Percentiles rank a stretch among this genome's conserved stretches.
These are phyloP conservation scores for Sebastes diaconus DNA, from an alignment of 2,797 vertebrate species.

Conservation along the genomic window DNA sequence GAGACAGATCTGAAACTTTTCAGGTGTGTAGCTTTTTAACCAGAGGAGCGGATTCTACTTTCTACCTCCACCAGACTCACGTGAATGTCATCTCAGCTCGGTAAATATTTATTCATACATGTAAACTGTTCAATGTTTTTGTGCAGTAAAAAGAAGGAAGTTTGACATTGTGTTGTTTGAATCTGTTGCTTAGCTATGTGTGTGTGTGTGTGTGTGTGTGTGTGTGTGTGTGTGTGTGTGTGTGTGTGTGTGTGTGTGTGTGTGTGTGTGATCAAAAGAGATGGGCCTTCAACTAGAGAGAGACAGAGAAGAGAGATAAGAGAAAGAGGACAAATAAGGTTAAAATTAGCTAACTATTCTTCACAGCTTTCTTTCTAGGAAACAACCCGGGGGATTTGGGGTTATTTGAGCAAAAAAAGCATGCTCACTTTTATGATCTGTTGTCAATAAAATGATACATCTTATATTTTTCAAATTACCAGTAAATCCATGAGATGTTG, in stretches of 20 bases:
- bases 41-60: slow-evolving; percentile 1
- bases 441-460: background rate
- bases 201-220: background rate
- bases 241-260: background rate
- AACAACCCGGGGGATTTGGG: background rate
- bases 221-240: background rate
- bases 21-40: background rate
- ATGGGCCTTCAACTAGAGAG: background rate
- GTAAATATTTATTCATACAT: slow-evolving; percentile 45
- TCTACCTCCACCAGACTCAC: slow-evolving; percentile 61
- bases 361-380: background rate
- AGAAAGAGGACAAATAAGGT: background rate
- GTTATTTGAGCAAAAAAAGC: background rate
- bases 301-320: background rate
- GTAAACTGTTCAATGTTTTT: slow-evolving; percentile 22
- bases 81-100: slow-evolving; percentile 53
- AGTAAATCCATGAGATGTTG: background rate
- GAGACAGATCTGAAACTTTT: slow-evolving; percentile 8
- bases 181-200: background rate
- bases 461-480: background rate
- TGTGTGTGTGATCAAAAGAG: background rate
- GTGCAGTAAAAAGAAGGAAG: slow-evolving; percentile 41
- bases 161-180: slow-evolving; percentile 2
- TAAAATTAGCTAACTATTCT: background rate
- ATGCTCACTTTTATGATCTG: background rate